Percentiles rank a stretch among this genome's conserved stretches.
Conservation (phyloP, 2,888 invertebrate species). For the Acrobasis consociella region DNA sequence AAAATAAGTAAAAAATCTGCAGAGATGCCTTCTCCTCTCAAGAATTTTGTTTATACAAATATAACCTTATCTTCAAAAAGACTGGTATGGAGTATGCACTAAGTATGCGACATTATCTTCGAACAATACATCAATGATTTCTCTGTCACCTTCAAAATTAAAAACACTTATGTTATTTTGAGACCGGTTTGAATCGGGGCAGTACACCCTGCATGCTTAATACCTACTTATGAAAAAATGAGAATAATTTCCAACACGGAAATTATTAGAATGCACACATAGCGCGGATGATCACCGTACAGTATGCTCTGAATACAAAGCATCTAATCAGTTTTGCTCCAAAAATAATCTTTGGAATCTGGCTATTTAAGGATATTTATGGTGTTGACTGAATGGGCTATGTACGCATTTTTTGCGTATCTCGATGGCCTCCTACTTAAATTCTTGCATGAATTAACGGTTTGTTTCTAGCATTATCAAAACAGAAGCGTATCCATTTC, state of each 20-base stretch:
- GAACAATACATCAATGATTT: neutral
- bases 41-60: too few species aligned
- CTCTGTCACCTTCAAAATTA: neutral
- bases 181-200: neutral
- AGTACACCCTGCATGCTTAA: constrained; percentile 4
- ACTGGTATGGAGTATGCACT: too few species aligned
- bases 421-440: neutral
- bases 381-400: neutral
- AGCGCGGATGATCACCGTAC: constrained; percentile 5
- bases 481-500: neutral
- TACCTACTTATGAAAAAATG: constrained; percentile 5
- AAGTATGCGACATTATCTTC: neutral
- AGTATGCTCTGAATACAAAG: constrained; percentile 15
- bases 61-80: too few species aligned
- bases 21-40: too few species aligned
- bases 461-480: constrained; percentile 1
- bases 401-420: neutral
- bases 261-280: constrained; percentile 25
- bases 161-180: neutral
- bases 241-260: constrained; percentile 25
- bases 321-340: neutral
- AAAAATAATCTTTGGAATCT: constrained; percentile 6
- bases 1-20: too few species aligned
- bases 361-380: constrained; percentile 6
- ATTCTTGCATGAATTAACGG: constrained; percentile 9